Conservation (phyloP, 1,140 invertebrate species). For the Apis mellifera region Amel_HAv3.1 CM009938.2:1287501-1288000, state of each 20-base stretch:
- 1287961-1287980: background rate
- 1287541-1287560: conserved; percentile 22
- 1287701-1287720: conserved; percentile 55
- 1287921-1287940: conserved; percentile 1
- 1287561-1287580: conserved; percentile 13
- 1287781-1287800: conserved; percentile 62
- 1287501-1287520: background rate
- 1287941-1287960: background rate
- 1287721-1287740: conserved; percentile 55
- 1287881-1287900: conserved; percentile 68
- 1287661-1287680: conserved; percentile 41
- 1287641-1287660: conserved; percentile 60
- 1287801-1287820: conserved; percentile 65
- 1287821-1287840: conserved; percentile 64
- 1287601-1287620: background rate
- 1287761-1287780: conserved; percentile 65
- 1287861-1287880: conserved; percentile 25
- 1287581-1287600: conserved; percentile 19
- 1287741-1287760: conserved; percentile 55
- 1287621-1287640: conserved; percentile 55
- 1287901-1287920: conserved; percentile 54
- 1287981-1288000: background rate
- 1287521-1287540: conserved; percentile 1
- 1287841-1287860: conserved; percentile 62
- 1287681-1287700: conserved; percentile 59